phyloP scores from a whole-genome alignment of 2,113 vertebrate genomes.

The Sander vitreus region DNA sequence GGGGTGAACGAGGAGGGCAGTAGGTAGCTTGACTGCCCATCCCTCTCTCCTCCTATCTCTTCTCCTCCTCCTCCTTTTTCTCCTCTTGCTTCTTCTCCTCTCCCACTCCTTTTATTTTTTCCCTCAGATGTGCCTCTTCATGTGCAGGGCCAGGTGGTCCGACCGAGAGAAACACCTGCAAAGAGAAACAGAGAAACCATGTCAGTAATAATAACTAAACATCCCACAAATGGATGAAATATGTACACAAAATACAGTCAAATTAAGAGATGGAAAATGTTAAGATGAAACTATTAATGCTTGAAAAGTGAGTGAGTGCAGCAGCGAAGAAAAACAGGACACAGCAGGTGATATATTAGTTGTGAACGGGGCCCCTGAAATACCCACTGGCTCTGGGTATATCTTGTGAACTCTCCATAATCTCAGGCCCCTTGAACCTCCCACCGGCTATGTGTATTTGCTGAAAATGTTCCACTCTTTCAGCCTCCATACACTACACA shows the following conservation, averaged over 20 bases:
- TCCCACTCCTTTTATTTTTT: constrained; percentile 7
- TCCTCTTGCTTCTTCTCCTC: constrained; percentile 40
- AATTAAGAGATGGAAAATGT: not conserved
- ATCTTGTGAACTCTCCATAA: constrained; percentile 44
- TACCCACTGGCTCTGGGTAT: constrained; percentile 36
- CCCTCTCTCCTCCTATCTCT: constrained; percentile 56
- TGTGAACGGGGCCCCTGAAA: constrained; percentile 18
- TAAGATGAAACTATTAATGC: not conserved
- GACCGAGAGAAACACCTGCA: constrained; percentile 97
- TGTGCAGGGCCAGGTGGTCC: constrained; percentile 97
- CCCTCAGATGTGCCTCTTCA: constrained; percentile 97
- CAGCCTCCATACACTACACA: not conserved
- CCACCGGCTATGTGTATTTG: constrained; percentile 38
- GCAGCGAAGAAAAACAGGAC: not conserved
- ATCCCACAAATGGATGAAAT: not conserved
- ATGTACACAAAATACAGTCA: not conserved
- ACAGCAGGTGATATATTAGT: not conserved
- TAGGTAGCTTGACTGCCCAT: constrained; percentile 60
- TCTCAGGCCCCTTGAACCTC: constrained; percentile 45
- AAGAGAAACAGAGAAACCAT: constrained; percentile 55
- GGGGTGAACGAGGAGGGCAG: constrained; percentile 53
- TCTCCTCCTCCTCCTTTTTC: constrained; percentile 39
- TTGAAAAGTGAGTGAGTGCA: not conserved
- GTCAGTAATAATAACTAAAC: not conserved
- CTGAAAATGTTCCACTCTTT: constrained; percentile 40